Base-by-base conservation (phyloP, 30 jellyfish, hydroid and myxozoan genomes). In the Haliclystus octoradiatus region DNA sequence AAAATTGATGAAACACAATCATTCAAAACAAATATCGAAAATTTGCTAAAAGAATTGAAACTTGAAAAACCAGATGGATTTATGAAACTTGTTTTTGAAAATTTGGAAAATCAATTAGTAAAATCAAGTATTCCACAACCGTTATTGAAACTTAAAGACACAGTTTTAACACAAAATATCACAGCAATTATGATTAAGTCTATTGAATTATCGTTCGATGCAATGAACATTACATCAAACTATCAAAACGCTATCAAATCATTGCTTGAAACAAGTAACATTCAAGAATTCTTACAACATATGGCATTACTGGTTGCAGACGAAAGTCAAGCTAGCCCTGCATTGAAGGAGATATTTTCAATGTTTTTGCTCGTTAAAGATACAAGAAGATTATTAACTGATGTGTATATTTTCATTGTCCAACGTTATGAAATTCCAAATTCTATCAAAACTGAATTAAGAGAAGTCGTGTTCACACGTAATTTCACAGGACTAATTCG, bases 71-170 rank as follows among this genome's bases (percentile, higher is more conserved):
- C 33, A 40, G 46, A 14, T 29, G 40, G 26, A 22, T 14, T 61
- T 22, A 70, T 29, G 26, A 28, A 35, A 0, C 2, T 73, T 23
- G 84, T 46, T 3, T 4, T 35, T 3, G 75, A 52, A 33, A 33
- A 40, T 4, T 12, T 62, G 0, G 49, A 46, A 25, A 33, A 62
- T 1, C 66, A 61, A 31, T 15, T 73, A 30, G 28, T 26, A 15
- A 73, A 31, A 7, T 30, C 30, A 34, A 65, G 68, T 5, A 26
- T 73, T 14, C 84, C 84, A 23, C 28, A 32, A 5, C 66, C 50
- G 26, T 19, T 73, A 3, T 3, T 23, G 2, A 23, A 23, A 9
- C 9, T 40, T 9, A 9, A 19, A 40, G 14, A 40, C 9, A 19
- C 57, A 19, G 9, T 40, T 5, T 40, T 19, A 19, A 40, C 57